Conservation (phyloP, 2,113 vertebrate genomes). For the Podarcis cretensis region DNA sequence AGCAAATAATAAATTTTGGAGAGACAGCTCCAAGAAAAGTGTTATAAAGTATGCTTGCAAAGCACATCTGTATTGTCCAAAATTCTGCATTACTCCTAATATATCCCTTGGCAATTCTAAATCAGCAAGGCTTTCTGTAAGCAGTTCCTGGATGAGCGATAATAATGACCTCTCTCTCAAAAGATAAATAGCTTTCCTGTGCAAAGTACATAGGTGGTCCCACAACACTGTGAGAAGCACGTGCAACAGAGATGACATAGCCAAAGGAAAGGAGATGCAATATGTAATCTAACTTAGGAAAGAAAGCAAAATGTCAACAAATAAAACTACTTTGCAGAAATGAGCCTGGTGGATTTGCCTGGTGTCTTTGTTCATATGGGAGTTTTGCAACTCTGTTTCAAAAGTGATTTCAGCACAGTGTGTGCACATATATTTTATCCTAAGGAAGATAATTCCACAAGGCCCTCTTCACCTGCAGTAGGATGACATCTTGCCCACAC, state of each 20-base stretch:
- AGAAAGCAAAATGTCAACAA: not conserved
- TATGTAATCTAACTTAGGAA: not conserved
- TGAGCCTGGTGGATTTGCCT: not conserved
- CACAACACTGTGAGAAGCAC: not conserved
- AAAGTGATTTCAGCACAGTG: not conserved
- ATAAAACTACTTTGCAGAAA: not conserved
- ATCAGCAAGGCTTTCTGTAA: not conserved
- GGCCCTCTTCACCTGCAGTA: not conserved
- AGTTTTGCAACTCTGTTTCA: not conserved
- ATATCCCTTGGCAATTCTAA: not conserved
- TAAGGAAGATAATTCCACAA: not conserved
- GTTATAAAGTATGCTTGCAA: not conserved
- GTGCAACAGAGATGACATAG: not conserved
- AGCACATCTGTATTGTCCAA: not conserved
- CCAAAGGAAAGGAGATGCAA: not conserved
- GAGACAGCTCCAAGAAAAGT: not conserved
- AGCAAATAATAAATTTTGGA: not conserved
- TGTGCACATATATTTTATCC: not conserved
- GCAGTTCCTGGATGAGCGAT: not conserved
- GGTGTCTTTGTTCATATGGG: not conserved
- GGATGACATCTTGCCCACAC: not conserved
- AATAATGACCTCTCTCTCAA: not conserved
- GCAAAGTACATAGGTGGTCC: not conserved
- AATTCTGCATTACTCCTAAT: not conserved
- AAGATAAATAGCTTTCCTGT: not conserved